Evolutionary conservation across 2,888 invertebrate species (phyloP).

Genomic region (Cataglyphis altisquamis): DNA sequence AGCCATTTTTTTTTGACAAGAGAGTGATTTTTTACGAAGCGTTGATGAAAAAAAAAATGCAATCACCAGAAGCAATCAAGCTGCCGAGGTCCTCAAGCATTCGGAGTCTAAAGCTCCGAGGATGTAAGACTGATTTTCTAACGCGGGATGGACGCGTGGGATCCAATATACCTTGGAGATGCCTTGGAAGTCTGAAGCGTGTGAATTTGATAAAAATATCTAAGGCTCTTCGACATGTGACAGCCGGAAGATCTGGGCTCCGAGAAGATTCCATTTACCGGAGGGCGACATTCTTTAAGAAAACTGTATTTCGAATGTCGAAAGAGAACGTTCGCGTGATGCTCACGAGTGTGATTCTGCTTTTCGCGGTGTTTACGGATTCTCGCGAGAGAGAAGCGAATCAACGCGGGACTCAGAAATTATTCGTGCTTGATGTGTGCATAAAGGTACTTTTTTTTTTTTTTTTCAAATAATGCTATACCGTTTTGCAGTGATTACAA

Average conservation of each 20-base stretch:
- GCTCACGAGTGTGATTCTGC: constrained; percentile 22
- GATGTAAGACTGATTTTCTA: constrained; percentile 47
- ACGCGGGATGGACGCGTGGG: not conserved
- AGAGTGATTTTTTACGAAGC: not conserved
- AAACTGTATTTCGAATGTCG: constrained; percentile 15
- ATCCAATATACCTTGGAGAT: not conserved
- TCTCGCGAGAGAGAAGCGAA: not conserved
- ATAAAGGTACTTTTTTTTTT: constrained; percentile 33
- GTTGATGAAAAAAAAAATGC: constrained; percentile 4
- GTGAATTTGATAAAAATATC: not conserved
- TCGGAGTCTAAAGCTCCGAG: constrained; percentile 27
- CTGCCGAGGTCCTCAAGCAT: not conserved
- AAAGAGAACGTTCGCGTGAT: not conserved
- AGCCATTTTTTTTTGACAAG: constrained; percentile 2
- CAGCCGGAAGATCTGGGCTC: constrained; percentile 10
- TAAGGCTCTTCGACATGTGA: not conserved
- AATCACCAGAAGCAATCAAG: constrained; percentile 5
- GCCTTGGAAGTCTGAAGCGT: not conserved
- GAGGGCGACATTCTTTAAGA: constrained; percentile 34
- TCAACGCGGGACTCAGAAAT: constrained; percentile 16
- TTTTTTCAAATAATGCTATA: constrained; percentile 16
- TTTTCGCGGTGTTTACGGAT: not conserved
- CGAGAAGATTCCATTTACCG: constrained; percentile 20
- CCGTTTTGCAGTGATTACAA: constrained; percentile 41
- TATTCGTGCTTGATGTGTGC: constrained; percentile 10